Base-by-base conservation (phyloP, 2,797 vertebrate species). In the Zenarchopterus dispar region DNA sequence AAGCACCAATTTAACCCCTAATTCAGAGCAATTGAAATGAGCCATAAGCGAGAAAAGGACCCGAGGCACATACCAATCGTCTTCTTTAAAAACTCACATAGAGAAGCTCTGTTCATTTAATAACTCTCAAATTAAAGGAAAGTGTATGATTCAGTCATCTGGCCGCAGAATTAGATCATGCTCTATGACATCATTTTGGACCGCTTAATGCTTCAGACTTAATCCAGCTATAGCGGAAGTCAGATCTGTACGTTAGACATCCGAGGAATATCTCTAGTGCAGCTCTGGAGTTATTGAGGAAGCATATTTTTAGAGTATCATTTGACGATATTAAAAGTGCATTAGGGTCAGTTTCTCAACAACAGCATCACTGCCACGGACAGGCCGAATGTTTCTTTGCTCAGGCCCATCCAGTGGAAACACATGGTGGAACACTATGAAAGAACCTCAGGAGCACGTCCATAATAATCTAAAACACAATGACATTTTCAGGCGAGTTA, bases 131-230 rank as follows among this genome's bases (percentile, higher is more conserved):
- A 93, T 93, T 90, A 92, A 89, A 88, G 90, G 89, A 91, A 93
- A 93, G 91, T 81, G 84, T 87, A 92, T 92, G 91, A 93, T 92
- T 91, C 85, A 92, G 77, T 93, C 90, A 87, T 90, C 82, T 90
- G 88, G 84, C 89, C 85, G 68, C 88, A 86, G 77, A 91, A 70
- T 94, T 89, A 93, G 88, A 92, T 93, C 92, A 93, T 92, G 84
- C 82, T 86, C 79, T 76, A 90, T 93, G 91, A 94, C 91, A 90
- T 94, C 92, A 94, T 88, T 43, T 77, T 91, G 88, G 91, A 86
- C 70, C 42, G 82, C 82, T 59, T 61, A 67, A 80, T 63, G 75
- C 84, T 77, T 86, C 84, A 81, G 81, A 87, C 85, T 86, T 79
- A 80, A 84, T 84, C 73, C 80, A 69, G 71, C 81, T 65, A 75